Evolutionary conservation across 1,140 invertebrate species (phyloP).

Genomic region (Eurosta solidaginis): DNA sequence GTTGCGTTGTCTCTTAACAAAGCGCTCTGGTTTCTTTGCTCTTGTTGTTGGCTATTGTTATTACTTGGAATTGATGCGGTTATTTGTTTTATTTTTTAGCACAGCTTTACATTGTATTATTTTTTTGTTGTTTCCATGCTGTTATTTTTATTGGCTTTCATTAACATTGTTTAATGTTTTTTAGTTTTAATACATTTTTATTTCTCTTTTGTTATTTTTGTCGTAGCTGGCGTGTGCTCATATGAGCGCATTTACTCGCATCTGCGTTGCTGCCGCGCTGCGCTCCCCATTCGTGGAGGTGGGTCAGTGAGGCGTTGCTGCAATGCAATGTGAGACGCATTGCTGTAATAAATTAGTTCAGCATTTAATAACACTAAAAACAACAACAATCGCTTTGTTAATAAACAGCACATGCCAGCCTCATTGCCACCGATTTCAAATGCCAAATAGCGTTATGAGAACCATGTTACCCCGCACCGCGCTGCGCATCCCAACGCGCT

Average conservation of each 20-base stretch:
- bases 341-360: constrained; percentile 23
- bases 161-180: neutral
- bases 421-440: constrained; percentile 24
- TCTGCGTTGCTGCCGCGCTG: neutral
- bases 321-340: neutral
- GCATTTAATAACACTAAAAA: neutral
- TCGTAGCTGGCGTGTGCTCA: constrained; percentile 10
- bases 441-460: neutral
- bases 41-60: constrained; percentile 10
- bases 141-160: constrained; percentile 25
- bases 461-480: too few species aligned
- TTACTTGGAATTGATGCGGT: constrained; percentile 1
- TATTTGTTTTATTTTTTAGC: neutral
- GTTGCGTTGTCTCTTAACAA: neutral
- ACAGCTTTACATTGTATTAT: neutral
- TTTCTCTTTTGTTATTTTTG: neutral
- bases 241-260: neutral
- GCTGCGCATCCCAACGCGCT: neutral
- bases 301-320: neutral
- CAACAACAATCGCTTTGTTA: neutral
- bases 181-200: neutral
- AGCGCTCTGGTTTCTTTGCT: neutral
- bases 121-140: neutral
- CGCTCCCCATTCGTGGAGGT: neutral
- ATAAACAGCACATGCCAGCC: constrained; percentile 24